Base-by-base conservation (phyloP, 2,113 vertebrate species). In the Pungitius pungitius region DNA sequence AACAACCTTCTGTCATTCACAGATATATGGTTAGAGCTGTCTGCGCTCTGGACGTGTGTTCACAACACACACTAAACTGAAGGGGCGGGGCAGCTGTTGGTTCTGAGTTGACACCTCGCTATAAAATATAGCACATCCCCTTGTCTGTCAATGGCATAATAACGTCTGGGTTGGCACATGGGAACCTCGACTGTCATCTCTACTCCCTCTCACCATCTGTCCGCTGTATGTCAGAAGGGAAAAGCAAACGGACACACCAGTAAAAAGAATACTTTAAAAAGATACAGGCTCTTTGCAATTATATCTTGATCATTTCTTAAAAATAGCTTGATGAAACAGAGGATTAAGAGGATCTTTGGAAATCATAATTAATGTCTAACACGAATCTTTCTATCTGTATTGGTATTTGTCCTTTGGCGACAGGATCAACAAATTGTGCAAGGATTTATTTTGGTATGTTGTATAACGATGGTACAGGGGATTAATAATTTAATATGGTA, bases 401-500 rank as follows among this genome's bases (percentile, higher is more conserved):
- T 62, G 57, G 75, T 56, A 84, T 88, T 80, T 87, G 89, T 88
- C 88, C 82, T 87, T 84, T 30, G 20, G 68, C 58, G 56, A 66
- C 11, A 57, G 59, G 78, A 76, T 88, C 83, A 83, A 65, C 62
- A 72, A 68, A 64, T 77, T 83, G 83, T 73, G 75, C 52, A 12
- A 3, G 0, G 72, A 83, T 83, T 90, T 90, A 88, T 90, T 93
- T 88, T 83, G 87, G 81, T 80, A 78, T 82, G 86, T 83, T 88
- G 90, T 88, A 70, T 87, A 92, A 90, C 80, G 88, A 91, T 75
- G 77, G 82, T 72, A 75, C 43, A 72, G 77, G 64, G 77, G 87
- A 90, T 85, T 73, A 82, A 73, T 76, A 89, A 85, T 90, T 88
- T 87, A 93, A 92, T 84, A 85, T 57, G 75, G 56, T 77, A 69